phyloP scores from a whole-genome alignment of 2,888 invertebrate species.

The Cynaeus angustus region DNA sequence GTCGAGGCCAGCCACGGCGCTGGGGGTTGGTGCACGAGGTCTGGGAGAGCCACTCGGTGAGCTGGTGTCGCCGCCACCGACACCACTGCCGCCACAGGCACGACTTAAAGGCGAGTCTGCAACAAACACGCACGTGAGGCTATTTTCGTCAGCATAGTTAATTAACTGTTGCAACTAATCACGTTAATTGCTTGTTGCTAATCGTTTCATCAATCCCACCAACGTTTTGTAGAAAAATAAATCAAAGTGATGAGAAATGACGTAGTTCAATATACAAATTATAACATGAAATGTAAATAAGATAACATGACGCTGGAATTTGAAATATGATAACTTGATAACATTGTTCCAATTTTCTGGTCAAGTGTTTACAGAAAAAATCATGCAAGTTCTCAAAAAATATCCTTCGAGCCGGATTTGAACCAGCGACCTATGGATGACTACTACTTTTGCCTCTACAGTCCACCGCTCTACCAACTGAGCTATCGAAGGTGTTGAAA shows the following conservation, averaged over 20 bases:
- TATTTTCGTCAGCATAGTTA: conserved; percentile 23
- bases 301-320: too few relatives aligned
- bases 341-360: too few relatives aligned
- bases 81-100: conserved; percentile 65
- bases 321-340: too few relatives aligned
- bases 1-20: conserved; percentile 70
- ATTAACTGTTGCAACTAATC: conserved; percentile 28
- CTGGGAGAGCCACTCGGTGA: conserved; percentile 72
- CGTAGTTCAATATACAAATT: too few relatives aligned
- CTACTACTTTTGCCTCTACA: conserved; percentile 53
- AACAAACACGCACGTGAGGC: conserved; percentile 38
- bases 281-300: too few relatives aligned
- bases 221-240: background rate
- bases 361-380: too few relatives aligned
- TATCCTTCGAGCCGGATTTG: conserved; percentile 67
- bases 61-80: conserved; percentile 62
- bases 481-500: conserved; percentile 65
- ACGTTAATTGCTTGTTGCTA: conserved; percentile 3
- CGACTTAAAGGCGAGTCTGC: conserved; percentile 74
- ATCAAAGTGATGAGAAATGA: background rate
- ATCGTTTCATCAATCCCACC: background rate
- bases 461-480: conserved; percentile 69
- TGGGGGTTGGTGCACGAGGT: conserved; percentile 69
- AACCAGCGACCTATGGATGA: conserved; percentile 76
- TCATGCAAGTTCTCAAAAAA: conserved; percentile 53